phyloP scores from a whole-genome alignment of 2,888 invertebrate species.

The Dynastes maya region DNA sequence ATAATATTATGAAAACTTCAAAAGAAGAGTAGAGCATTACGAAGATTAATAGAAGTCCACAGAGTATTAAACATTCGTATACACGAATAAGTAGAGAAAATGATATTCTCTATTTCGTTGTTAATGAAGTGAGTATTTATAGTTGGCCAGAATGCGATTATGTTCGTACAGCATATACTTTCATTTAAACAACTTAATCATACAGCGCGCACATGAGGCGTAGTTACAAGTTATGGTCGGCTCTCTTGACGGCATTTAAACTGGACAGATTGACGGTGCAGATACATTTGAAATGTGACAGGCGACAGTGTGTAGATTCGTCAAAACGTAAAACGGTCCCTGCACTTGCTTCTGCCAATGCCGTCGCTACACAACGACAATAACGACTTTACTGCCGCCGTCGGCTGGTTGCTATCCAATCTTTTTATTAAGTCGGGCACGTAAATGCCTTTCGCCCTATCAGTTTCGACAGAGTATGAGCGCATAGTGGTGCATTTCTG shows the following conservation, averaged over 20 bases:
- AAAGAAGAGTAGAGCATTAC: not conserved
- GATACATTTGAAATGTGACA: slow-evolving; percentile 66
- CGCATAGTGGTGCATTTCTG: slow-evolving; percentile 5
- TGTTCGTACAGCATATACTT: slow-evolving; percentile 37
- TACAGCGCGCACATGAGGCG: slow-evolving; percentile 50
- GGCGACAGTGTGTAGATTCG: slow-evolving; percentile 55
- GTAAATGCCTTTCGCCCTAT: slow-evolving; percentile 31
- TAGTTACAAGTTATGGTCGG: slow-evolving; percentile 58
- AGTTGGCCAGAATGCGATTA: slow-evolving; percentile 35
- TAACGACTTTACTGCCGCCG: slow-evolving; percentile 36
- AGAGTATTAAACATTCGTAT: not conserved
- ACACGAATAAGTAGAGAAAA: not conserved
- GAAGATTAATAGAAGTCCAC: too few relatives aligned
- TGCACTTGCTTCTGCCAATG: slow-evolving; percentile 31
- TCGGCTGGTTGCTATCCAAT: slow-evolving; percentile 24
- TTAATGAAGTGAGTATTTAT: slow-evolving; percentile 42
- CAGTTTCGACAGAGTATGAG: slow-evolving; percentile 23
- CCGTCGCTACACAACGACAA: slow-evolving; percentile 27
- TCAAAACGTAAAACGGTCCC: slow-evolving; percentile 52
- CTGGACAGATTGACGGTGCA: slow-evolving; percentile 62
- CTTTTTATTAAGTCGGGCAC: slow-evolving; percentile 34
- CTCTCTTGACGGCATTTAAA: slow-evolving; percentile 60
- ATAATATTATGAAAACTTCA: not conserved
- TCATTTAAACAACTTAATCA: slow-evolving; percentile 57
- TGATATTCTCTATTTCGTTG: slow-evolving; percentile 31